Evolutionary conservation across 2,797 vertebrate genomes (phyloP), one percentile per base, ranked within the genome.

Genomic region (Platalea minor): DNA sequence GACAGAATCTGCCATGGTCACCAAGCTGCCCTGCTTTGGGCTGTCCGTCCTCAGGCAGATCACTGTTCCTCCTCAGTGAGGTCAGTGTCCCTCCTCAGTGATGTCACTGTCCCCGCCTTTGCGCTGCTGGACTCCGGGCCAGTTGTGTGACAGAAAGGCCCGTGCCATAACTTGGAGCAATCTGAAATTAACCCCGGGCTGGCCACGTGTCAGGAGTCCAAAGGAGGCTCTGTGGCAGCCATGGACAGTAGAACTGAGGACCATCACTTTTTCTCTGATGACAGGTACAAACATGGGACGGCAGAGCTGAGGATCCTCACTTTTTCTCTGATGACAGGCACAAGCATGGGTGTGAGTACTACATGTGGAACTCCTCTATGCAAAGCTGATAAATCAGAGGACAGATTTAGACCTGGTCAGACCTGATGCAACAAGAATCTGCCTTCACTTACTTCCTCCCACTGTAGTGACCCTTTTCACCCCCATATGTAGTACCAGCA

Each of bases 141-240:
- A 50, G 16, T 0, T 43, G 16, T 31, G 29, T 35, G 54, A 46
- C 33, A 76, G 61, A 74, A 53, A 63, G 51, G 13, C 6, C 86
- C 1, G 0, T 29, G 28, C 20, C 39, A 3, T 39, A 65, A 53
- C 45, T 19, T 33, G 35, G 28, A 68, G 29, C 13, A 9, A 39
- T 29, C 51, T 70, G 35, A 65, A 89, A 35, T 50, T 53, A 59
- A 35, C 17, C 29, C 29, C 17, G 9, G 20, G 39, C 10, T 29
- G 19, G 11, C n/a, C 45, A 53, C 0, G 0, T 23, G 14, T 28
- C 3, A 2, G n/a, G 51, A 70, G 17, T 17, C 64, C 53, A 67
- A 80, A 41, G 15, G 48, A 84, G 17, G 13, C 13, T 75, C 63
- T 50, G 19, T 35, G 14, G 65, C 31, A 90, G 41, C 8, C 7